These are phyloP conservation scores for Arvicola amphibius DNA, from an alignment of 2,797 vertebrate genomes.

Conservation along the genomic window DNA sequence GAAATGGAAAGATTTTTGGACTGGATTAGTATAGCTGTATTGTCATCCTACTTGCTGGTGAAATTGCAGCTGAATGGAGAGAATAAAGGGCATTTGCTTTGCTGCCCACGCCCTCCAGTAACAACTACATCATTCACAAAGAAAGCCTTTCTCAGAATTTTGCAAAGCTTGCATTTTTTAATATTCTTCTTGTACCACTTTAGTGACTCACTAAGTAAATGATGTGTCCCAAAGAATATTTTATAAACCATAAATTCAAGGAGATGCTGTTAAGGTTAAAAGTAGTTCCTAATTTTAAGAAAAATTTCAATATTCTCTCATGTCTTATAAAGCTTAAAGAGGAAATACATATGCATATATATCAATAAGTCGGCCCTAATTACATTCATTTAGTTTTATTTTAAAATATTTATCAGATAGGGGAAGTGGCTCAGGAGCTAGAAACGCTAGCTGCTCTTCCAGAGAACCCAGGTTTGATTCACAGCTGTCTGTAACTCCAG, in stretches of 20 bases:
- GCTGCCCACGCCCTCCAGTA: slow-evolving; percentile 15
- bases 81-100: slow-evolving; percentile 56
- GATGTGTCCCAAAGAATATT: background rate
- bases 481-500: background rate
- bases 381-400: background rate
- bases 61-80: slow-evolving; percentile 68
- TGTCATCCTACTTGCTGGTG: slow-evolving; percentile 75
- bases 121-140: slow-evolving; percentile 64
- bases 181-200: background rate
- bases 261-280: slow-evolving; percentile 47
- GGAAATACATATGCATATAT: background rate
- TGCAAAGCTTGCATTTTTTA: slow-evolving; percentile 57
- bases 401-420: slow-evolving; percentile 40
- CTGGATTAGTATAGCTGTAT: slow-evolving; percentile 26
- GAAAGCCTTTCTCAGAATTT: slow-evolving; percentile 15
- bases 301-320: background rate
- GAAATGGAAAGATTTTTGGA: slow-evolving; percentile 80
- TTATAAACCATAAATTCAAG: background rate
- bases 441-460: background rate
- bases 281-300: background rate
- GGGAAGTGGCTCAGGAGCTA: background rate
- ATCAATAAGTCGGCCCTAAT: background rate
- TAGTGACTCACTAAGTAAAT: background rate
- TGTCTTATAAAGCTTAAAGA: background rate
- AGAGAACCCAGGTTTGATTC: background rate